These are phyloP conservation scores for Anoura caudifer DNA, from an alignment of 2,113 vertebrate genomes.

Conservation along the genomic window DNA sequence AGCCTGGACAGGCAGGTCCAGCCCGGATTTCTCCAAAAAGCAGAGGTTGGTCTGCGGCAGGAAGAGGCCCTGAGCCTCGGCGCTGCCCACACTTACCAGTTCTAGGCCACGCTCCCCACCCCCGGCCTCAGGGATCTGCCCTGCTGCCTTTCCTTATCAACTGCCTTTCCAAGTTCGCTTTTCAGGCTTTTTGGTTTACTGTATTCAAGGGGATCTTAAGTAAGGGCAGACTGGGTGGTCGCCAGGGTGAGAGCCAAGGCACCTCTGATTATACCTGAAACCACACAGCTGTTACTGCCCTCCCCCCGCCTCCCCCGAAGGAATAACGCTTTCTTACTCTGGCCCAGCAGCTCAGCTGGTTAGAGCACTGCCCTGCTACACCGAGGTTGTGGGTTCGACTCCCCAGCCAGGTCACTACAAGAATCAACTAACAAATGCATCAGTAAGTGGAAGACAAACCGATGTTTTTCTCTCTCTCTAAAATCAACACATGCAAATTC, in stretches of 20 bases:
- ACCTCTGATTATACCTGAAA: neutral
- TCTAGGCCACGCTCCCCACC: neutral
- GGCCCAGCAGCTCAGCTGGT: too few species aligned
- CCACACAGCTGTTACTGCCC: neutral
- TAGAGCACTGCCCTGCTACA: too few species aligned
- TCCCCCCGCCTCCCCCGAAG: neutral
- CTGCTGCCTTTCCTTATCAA: neutral
- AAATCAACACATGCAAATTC: too few species aligned
- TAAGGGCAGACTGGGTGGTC: neutral
- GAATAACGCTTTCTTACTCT: neutral
- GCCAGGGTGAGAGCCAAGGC: neutral
- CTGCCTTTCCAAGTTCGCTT: neutral
- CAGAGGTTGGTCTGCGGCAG: neutral
- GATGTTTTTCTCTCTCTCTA: too few species aligned
- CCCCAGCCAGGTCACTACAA: too few species aligned
- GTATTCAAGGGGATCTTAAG: neutral
- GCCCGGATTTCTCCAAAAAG: neutral
- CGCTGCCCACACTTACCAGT: neutral
- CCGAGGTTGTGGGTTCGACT: too few species aligned
- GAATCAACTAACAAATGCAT: too few species aligned
- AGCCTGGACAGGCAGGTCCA: neutral
- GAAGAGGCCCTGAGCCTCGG: neutral
- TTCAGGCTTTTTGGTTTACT: neutral
- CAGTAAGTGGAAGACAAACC: too few species aligned
- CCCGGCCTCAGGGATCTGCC: neutral